Evolutionary conservation across 1,140 invertebrate genomes (phyloP), one percentile per base, ranked within the genome.

Genomic region (Penaeus vannamei): DNA sequence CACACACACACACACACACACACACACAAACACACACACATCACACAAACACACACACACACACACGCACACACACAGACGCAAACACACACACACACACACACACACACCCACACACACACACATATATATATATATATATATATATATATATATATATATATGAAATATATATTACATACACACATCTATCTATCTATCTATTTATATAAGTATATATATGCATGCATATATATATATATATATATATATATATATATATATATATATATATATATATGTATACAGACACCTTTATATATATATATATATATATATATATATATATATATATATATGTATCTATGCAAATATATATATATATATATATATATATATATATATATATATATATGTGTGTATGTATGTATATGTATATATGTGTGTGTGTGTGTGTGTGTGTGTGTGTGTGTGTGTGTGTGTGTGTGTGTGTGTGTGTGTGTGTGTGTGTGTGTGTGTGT

Each of bases 291-390:
- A 26, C 29, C 1, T 29, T 4, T 72, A 26, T 72, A 26, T 29
- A 26, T 72, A 76, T 76, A 76, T 76, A 76, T 76, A 76, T 76
- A 76, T 76, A 76, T 76, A 76, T 76, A 76, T 32, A 76, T n/a
- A 76, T 76, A 76, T 76, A 76, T 76, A 76, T 76, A 76, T 76
- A 76, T 76, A 76, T 76, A 76, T 76, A 76, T 76, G 32, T 76
- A 76, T 76, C 1, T 76, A 76, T 76, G 32, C 32, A 76, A 32
- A 76, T 76, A 76, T 76, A 76, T 76, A 76, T 32, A 76, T 32
- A 76, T 76, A 76, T 32, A 32, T 29, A 29, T 76, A 29, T 72
- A 29, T 72, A 29, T 72, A 2, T 29, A 76, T 32, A 26, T 29
- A n/a, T 32, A 76, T 29, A 72, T 72, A 72, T 72, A 72, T 72